phyloP scores from a whole-genome alignment of 1,140 invertebrate genomes.

The Drosophila bipectinata region DNA sequence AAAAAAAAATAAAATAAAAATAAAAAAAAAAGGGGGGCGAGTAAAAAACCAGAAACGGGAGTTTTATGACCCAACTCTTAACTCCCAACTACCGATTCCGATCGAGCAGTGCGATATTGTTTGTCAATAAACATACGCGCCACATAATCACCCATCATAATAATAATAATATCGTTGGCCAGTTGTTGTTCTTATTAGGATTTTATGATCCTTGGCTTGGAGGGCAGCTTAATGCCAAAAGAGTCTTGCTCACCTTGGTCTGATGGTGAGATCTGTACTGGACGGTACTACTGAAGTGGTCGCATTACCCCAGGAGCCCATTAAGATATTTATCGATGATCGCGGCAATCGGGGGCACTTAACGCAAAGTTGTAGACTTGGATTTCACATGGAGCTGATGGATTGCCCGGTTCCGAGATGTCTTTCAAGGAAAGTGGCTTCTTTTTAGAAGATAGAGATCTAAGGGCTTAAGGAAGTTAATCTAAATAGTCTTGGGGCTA shows the following conservation, averaged over 20 bases:
- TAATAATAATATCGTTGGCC: constrained; percentile 51
- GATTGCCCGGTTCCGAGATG: constrained; percentile 7
- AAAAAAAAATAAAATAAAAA: constrained; percentile 31
- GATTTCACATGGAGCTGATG: constrained; percentile 24
- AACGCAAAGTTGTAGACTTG: constrained; percentile 25
- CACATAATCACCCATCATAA: constrained; percentile 64
- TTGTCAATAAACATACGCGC: constrained; percentile 80
- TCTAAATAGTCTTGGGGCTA: too few relatives aligned
- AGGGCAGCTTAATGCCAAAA: not conserved
- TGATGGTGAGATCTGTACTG: constrained; percentile 18
- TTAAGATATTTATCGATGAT: constrained; percentile 44
- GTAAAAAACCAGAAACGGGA: constrained; percentile 32
- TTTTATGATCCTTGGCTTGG: constrained; percentile 29
- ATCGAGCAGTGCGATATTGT: constrained; percentile 51
- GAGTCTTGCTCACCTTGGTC: constrained; percentile 17
- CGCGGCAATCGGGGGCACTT: constrained; percentile 3
- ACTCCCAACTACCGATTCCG: constrained; percentile 16
- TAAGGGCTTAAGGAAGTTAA: not conserved
- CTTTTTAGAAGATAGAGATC: not conserved
- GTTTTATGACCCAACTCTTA: constrained; percentile 54
- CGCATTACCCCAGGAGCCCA: constrained; percentile 25
- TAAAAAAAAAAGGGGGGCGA: not conserved
- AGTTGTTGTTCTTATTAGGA: constrained; percentile 55
- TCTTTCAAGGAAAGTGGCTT: not conserved
- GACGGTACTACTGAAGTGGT: constrained; percentile 16